Conservation (phyloP, 2,888 invertebrate genomes). For the Acronicta psi region DNA sequence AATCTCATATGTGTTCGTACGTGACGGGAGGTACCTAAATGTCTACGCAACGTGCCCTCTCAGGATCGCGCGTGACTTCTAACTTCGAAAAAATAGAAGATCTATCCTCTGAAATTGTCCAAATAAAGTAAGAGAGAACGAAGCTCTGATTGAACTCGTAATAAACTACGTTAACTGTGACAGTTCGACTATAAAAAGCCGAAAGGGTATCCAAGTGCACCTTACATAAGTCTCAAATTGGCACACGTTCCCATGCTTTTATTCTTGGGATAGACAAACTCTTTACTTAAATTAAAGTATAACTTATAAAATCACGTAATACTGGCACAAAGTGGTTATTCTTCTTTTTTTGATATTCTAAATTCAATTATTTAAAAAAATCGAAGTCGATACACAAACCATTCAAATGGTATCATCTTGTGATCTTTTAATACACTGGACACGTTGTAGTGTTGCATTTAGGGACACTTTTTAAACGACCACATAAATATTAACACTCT, state of each 20-base stretch:
- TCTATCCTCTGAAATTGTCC: constrained; percentile 8
- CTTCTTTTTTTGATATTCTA: too few relatives aligned
- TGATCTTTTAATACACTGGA: too few relatives aligned
- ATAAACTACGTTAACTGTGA: constrained; percentile 30
- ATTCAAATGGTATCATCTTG: too few relatives aligned
- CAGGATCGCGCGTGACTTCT: constrained; percentile 27
- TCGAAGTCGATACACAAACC: too few relatives aligned
- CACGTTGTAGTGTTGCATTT: too few relatives aligned
- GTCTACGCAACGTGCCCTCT: constrained; percentile 23
- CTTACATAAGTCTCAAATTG: constrained; percentile 26
- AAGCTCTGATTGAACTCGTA: constrained; percentile 31
- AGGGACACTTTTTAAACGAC: too few relatives aligned
- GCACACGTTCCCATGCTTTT: constrained; percentile 13
- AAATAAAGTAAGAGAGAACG: constrained; percentile 22
- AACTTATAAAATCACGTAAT: not conserved
- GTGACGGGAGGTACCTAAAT: constrained; percentile 34
- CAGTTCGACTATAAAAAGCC: constrained; percentile 23
- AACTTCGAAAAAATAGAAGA: constrained; percentile 14
- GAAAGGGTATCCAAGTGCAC: constrained; percentile 14
- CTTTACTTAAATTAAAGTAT: not conserved
- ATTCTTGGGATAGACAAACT: constrained; percentile 4
- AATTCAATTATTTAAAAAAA: too few relatives aligned
- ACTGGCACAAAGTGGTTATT: constrained; percentile 2
- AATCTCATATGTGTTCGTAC: constrained; percentile 12
- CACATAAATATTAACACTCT: too few relatives aligned